Conservation (phyloP, 92 coral and sea anemone genomes). For the Epizoanthus fatuus region DNA sequence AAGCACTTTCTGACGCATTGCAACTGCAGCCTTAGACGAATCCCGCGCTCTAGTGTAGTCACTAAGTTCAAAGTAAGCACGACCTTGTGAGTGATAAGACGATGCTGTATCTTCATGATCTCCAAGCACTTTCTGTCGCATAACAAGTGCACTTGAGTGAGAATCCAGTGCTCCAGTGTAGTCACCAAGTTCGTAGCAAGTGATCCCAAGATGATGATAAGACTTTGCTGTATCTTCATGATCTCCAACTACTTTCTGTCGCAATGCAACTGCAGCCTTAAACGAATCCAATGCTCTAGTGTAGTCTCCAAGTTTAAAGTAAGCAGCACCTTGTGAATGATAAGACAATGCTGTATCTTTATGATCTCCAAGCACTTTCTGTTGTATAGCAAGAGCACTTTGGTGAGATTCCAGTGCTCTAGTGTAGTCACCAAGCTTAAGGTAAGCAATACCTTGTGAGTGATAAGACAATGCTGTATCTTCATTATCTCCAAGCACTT, state of each 20-base stretch:
- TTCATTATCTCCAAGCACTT: background rate
- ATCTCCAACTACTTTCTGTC: background rate
- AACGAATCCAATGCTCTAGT: background rate
- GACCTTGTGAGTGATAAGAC: no score
- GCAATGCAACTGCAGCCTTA: background rate
- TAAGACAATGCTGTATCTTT: no score
- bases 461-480: background rate
- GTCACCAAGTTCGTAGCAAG: no score
- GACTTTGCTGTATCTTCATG: background rate
- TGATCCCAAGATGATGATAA: no score
- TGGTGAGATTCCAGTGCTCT: background rate
- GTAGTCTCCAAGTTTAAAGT: background rate
- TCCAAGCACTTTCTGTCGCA: background rate
- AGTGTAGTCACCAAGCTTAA: background rate
- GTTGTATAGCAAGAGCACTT: background rate
- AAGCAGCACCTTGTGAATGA: background rate
- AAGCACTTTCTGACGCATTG: no score
- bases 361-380: background rate
- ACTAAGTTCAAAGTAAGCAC: no score
- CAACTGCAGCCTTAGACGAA: no score
- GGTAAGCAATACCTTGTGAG: background rate
- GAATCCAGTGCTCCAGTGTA: no score
- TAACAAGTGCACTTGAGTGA: no score
- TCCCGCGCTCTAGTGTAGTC: no score
- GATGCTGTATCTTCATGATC: background rate